Percentiles rank a stretch among this genome's conserved stretches.
These are phyloP conservation scores for Holacanthella duospinosa DNA, from an alignment of 2,888 invertebrate genomes.

Conservation along the genomic window DNA sequence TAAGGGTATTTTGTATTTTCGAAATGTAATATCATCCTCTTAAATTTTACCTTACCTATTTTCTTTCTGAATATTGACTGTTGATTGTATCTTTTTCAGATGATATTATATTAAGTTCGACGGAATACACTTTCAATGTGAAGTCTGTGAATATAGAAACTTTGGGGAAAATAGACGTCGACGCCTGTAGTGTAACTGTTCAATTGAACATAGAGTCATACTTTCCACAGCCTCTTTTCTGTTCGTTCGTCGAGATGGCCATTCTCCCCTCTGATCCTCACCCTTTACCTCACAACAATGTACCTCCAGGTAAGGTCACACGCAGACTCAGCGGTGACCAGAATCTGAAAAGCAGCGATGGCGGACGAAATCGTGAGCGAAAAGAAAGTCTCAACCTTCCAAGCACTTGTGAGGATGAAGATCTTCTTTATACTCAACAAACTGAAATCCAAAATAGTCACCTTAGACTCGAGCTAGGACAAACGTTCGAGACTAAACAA, in stretches of 20 bases:
- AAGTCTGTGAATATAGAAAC: constrained; percentile 30
- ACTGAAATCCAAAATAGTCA: constrained; percentile 26
- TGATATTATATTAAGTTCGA: constrained; percentile 27
- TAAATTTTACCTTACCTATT: too few relatives aligned
- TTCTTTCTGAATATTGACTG: too few relatives aligned
- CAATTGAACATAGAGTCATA: constrained; percentile 24
- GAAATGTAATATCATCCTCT: too few relatives aligned
- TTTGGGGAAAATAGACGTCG: constrained; percentile 28
- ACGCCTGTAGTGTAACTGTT: constrained; percentile 29
- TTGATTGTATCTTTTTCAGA: too few relatives aligned
- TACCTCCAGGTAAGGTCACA: not conserved
- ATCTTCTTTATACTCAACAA: constrained; percentile 45
- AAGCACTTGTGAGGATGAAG: constrained; percentile 45
- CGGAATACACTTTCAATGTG: constrained; percentile 29
- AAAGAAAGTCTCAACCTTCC: constrained; percentile 30
- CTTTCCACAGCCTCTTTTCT: constrained; percentile 28
- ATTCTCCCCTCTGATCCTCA: constrained; percentile 28
- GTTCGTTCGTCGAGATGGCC: constrained; percentile 30
- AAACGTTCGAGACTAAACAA: constrained; percentile 67
- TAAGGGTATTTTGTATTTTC: too few relatives aligned
- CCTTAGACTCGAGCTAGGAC: constrained; percentile 52
- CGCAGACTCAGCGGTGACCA: not conserved
- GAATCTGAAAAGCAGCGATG: constrained; percentile 1
- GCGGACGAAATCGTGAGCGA: constrained; percentile 7
- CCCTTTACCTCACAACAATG: not conserved